Conservation (phyloP, 2,888 invertebrate genomes). For the Ochlodes sylvanus region DNA sequence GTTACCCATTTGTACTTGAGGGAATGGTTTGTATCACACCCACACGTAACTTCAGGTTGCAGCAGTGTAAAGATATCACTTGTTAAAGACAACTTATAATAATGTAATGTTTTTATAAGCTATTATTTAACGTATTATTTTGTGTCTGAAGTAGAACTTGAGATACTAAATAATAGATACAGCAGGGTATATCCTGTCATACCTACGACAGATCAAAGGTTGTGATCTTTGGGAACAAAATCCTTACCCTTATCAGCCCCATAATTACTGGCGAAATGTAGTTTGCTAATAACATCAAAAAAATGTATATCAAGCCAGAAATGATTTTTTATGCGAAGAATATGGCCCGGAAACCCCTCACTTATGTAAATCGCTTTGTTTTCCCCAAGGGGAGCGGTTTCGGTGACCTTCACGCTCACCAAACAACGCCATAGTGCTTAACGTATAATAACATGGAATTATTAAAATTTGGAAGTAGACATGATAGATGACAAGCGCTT, state of each 20-base stretch:
- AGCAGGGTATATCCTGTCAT: no score
- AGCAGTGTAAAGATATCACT: background rate
- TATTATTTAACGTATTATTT: no score
- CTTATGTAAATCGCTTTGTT: slow-evolving; percentile 22
- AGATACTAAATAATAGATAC: no score
- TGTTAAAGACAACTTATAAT: no score
- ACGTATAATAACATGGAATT: slow-evolving; percentile 9
- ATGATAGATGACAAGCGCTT: background rate
- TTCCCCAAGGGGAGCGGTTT: slow-evolving; percentile 12
- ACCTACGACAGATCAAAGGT: no score
- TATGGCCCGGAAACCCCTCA: slow-evolving; percentile 2
- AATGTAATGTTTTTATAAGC: no score
- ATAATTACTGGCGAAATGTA: background rate
- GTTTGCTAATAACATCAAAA: background rate
- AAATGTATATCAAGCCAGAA: background rate
- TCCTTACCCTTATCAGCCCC: no score
- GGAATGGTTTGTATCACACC: background rate
- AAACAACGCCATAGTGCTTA: slow-evolving; percentile 17
- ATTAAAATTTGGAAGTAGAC: slow-evolving; percentile 19
- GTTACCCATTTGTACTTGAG: background rate
- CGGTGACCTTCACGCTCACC: slow-evolving; percentile 9
- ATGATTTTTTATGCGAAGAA: slow-evolving; percentile 10
- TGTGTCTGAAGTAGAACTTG: no score
- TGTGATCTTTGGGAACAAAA: no score
- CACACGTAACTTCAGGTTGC: background rate